A percentile compares a stretch with the other conserved stretches of the same genome.
These are phyloP conservation scores for Amblyopsis hoosieri DNA, from an alignment of 2,797 vertebrate species.

Conservation along the genomic window DNA sequence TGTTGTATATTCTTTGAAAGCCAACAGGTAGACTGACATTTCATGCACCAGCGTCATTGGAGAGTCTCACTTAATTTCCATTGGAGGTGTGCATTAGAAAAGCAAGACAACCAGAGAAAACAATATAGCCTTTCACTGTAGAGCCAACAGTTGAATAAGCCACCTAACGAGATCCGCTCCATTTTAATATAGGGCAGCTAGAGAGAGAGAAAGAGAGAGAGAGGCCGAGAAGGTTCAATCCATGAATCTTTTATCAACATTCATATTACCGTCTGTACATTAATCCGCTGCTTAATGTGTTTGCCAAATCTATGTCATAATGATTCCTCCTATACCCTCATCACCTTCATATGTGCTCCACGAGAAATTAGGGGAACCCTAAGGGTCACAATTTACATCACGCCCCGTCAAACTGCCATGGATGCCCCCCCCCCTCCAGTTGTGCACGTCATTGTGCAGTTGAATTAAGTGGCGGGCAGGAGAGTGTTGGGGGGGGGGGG, in stretches of 20 bases:
- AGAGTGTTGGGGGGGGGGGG: conserved; percentile 21
- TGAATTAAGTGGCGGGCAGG: conserved; percentile 82
- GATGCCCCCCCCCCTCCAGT: conserved; percentile 54
- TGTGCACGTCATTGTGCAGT: conserved; percentile 76
- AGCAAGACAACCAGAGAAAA: conserved; percentile 35
- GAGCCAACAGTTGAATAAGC: conserved; percentile 30
- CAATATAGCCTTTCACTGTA: conserved; percentile 47
- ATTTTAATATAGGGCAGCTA: conserved; percentile 42
- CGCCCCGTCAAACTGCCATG: neutral
- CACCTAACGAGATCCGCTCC: conserved; percentile 39
- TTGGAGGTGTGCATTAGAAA: conserved; percentile 41
- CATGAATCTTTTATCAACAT: conserved; percentile 61
- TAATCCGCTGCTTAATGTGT: conserved; percentile 60
- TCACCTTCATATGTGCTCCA: conserved; percentile 78
- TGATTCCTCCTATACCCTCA: conserved; percentile 68
- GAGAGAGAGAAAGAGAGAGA: conserved; percentile 18
- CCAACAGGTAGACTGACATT: conserved; percentile 37
- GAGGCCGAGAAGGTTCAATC: conserved; percentile 10
- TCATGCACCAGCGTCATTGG: conserved; percentile 32
- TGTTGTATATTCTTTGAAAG: conserved; percentile 25
- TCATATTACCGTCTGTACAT: conserved; percentile 36
- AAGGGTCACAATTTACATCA: conserved; percentile 58
- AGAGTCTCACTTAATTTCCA: conserved; percentile 44
- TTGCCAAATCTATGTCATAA: conserved; percentile 75
- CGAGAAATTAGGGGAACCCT: conserved; percentile 71